Evolutionary conservation across 2,113 vertebrate species (phyloP).

Genomic region (Myodes glareolus): DNA sequence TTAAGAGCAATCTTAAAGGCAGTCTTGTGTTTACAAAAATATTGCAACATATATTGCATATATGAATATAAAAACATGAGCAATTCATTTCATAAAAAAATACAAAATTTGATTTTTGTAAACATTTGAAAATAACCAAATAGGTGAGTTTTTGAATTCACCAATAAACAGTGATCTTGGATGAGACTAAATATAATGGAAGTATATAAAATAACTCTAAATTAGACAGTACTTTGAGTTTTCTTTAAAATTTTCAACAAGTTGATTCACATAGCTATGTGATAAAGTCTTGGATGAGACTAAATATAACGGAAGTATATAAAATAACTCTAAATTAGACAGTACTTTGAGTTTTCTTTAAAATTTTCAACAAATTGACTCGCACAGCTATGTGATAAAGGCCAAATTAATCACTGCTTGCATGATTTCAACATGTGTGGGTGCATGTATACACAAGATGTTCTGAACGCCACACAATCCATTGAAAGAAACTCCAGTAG

Average conservation of each 20-base stretch:
- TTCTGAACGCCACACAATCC: not conserved
- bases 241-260: slow-evolving; percentile 31
- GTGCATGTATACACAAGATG: no score
- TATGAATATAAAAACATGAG: not conserved
- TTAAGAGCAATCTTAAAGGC: not conserved
- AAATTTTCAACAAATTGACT: slow-evolving; percentile 10
- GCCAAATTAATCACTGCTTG: no score
- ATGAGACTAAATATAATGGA: not conserved
- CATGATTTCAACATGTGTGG: not conserved
- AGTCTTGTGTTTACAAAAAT: not conserved
- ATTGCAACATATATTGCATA: not conserved
- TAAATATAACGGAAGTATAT: not conserved
- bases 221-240: not conserved
- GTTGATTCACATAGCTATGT: not conserved
- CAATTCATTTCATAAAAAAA: slow-evolving; percentile 20
- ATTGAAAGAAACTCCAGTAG: not conserved
- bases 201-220: not conserved
- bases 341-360: not conserved
- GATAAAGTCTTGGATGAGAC: not conserved
- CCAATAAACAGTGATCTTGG: not conserved
- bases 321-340: not conserved
- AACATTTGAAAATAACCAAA: not conserved
- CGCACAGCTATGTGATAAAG: not conserved
- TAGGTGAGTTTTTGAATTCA: not conserved
- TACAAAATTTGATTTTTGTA: not conserved